Evolutionary conservation across 2,888 invertebrate species (phyloP), one percentile per base, ranked within the genome.

Genomic region (Xanthostigma xanthostigma): DNA sequence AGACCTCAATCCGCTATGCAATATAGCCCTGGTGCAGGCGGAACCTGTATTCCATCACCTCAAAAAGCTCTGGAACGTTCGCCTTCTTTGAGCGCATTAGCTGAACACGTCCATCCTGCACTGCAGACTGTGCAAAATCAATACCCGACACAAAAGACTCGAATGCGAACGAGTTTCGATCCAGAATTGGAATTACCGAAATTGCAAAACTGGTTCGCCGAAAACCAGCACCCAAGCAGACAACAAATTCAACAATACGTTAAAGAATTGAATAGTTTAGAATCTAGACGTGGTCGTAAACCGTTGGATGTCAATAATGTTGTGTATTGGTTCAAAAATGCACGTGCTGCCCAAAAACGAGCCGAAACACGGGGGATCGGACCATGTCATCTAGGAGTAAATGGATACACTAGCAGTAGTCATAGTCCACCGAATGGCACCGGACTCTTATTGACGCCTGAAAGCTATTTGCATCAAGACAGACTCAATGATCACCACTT

Each of bases 311-410:
- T 95, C 5, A 93, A 93, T 62, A 95, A 95, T 63, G 93, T 95
- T 12, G 93, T 94, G 12, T 92, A 92, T 61, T 92, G 92, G 92
- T 98, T 98, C 69, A 95, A 96, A 66, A 96, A 96, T 63, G 95
- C 96, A 0, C 76, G 97, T 46, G 96, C 96, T 1, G 94, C 94
- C 1, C 90, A 92, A 64, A 92, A 95, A 62, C 75, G 95, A 40
- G 92, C 92, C 3, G 91, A 92, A 69, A 72, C 84, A 60, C 72
- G 86, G 54, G 73, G 77, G 62, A 72, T 76, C 56, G 55, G 67
- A 57, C 59, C 66, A 59, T 79, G 70, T 59, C 82, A 71, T 61
- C 69, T 74, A 56, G 73, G 75, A 9, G 68, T 78, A 9, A 81
- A 81, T 58, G 80, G 80, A 10, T 81, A 79, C 56, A 74, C 73